Evolutionary conservation across 1,140 invertebrate genomes (phyloP).

Genomic region (Bacillus rossius): DNA sequence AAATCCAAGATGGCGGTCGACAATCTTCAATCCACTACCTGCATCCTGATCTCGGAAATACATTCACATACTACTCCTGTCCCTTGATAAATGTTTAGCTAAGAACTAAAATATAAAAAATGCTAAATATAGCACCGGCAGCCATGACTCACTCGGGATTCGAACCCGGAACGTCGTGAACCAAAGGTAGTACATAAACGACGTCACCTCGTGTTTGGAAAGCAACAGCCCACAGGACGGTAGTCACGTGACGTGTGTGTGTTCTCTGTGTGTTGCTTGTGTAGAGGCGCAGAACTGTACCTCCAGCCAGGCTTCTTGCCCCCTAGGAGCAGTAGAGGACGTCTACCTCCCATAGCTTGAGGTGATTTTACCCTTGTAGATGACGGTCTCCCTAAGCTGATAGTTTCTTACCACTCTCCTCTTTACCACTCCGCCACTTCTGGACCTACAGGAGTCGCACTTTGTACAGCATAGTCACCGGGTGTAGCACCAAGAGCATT

Average conservation of each 20-base stretch:
- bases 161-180: too few species aligned
- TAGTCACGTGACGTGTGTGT: constrained; percentile 18
- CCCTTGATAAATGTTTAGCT: too few species aligned
- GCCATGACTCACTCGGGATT: too few species aligned
- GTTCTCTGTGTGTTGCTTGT: neutral
- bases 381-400: neutral
- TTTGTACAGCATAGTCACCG: neutral
- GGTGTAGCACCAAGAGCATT: neutral
- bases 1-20: too few species aligned
- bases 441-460: neutral
- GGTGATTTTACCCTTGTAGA: neutral
- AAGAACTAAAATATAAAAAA: too few species aligned
- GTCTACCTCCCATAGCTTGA: constrained; percentile 11
- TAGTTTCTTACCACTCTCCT: neutral
- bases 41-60: too few species aligned
- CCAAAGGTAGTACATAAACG: too few species aligned
- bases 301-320: constrained; percentile 11
- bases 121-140: too few species aligned
- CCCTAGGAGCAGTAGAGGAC: neutral
- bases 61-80: too few species aligned
- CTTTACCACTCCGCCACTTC: neutral
- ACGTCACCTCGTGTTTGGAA: too few species aligned
- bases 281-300: neutral
- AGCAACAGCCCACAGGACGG: too few species aligned
- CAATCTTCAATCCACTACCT: too few species aligned